Conservation (phyloP, 2,888 invertebrate genomes). For the Bruchidius siliquastri region DNA sequence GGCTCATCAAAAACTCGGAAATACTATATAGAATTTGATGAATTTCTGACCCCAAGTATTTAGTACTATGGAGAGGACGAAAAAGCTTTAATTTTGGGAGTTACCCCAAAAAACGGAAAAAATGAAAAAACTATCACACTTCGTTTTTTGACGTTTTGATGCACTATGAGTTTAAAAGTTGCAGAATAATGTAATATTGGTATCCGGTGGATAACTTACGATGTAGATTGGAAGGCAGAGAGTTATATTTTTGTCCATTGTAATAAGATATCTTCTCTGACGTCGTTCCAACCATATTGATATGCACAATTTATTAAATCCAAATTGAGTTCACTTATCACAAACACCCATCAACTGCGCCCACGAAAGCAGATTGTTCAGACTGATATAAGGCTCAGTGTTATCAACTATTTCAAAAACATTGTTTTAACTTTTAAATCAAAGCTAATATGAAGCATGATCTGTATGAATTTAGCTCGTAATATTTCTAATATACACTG, state of each 20-base stretch:
- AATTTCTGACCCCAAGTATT: too few species aligned
- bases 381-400: not conserved
- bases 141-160: too few species aligned
- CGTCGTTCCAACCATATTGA: not conserved
- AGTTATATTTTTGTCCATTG: slow-evolving; percentile 16
- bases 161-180: too few species aligned
- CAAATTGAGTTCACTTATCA: not conserved
- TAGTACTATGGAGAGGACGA: too few species aligned
- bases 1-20: too few species aligned
- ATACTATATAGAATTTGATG: too few species aligned
- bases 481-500: not conserved
- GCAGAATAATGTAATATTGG: too few species aligned
- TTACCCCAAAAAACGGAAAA: too few species aligned
- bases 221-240: not conserved
- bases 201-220: not conserved
- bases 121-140: too few species aligned
- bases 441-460: not conserved
- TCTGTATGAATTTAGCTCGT: not conserved
- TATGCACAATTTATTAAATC: not conserved
- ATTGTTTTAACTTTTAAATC: not conserved
- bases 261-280: slow-evolving; percentile 15
- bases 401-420: not conserved
- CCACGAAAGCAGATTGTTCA: not conserved
- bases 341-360: not conserved
- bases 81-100: too few species aligned